Conservation (phyloP, 30 jellyfish, hydroid and myxozoan species). For the Cassiopea xamachana region DNA sequence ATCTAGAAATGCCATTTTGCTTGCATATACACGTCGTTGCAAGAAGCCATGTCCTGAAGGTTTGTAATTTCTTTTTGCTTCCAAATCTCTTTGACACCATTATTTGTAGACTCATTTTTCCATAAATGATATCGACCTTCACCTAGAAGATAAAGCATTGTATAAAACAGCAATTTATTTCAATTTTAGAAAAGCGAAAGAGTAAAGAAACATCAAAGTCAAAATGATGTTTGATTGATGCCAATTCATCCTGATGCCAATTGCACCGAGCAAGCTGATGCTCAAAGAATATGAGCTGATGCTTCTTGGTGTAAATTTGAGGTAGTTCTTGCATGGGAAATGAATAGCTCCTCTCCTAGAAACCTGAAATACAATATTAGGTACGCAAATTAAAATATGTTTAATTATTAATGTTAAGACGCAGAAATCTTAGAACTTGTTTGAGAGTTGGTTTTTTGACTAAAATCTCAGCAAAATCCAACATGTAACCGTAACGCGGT, state of each 20-base stretch:
- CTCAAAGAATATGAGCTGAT: constrained; percentile 52
- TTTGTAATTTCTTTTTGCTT: neutral
- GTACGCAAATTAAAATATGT: neutral
- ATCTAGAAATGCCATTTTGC: constrained; percentile 33
- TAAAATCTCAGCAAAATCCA: no score
- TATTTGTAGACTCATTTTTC: neutral
- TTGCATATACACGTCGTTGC: constrained; percentile 39
- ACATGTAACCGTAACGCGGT: no score
- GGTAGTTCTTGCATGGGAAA: neutral
- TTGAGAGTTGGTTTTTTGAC: no score
- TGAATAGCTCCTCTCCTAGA: neutral
- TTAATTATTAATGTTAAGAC: neutral
- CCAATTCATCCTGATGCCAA: constrained; percentile 59
- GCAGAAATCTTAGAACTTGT: no score
- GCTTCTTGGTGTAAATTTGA: constrained; percentile 28
- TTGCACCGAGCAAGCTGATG: constrained; percentile 60
- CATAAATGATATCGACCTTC: neutral
- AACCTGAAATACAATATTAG: neutral
- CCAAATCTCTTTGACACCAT: neutral
- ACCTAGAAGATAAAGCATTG: neutral
- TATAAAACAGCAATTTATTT: neutral
- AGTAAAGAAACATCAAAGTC: neutral
- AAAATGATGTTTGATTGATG: constrained; percentile 35
- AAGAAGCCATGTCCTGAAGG: constrained; percentile 31
- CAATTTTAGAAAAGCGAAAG: neutral